Evolutionary conservation across 1,140 invertebrate genomes (phyloP), one percentile per base, ranked within the genome.

Genomic region (Cardiocondyla obscurior): DNA sequence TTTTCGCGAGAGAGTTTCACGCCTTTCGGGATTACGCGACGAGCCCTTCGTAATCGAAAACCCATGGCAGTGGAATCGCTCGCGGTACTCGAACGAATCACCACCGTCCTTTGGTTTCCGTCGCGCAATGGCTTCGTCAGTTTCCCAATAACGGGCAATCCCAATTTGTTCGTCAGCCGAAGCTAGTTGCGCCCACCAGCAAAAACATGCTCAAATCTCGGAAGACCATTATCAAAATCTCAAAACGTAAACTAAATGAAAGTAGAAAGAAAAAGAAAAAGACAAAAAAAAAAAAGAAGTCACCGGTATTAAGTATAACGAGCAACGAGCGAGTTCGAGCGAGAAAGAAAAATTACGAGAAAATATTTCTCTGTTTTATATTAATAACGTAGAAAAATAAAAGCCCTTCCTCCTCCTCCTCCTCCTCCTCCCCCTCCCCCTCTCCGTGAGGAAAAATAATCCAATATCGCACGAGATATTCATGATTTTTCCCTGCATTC

Each of bases 11-110:
- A 39, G 74, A 81, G 82, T 82, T 73, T 72, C 77, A 62, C 79
- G 83, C 67, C 67, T 84, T 84, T 69, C 79, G 49, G 44, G 83
- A 82, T 82, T 82, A 73, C 77, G 49, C 22, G 82, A 44, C 77
- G 67, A 72, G 44, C 53, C 57, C 36, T 58, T 81, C 25, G 58
- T 81, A 84, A 84, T 84, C 83, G 77, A 70, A 84, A 84, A 73
- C 46, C 67, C 44, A 73, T 84, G 79, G 55, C 55, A 55, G 22
- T 22, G 55, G 25, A 82, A 82, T 76, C 46, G 69, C 57, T 19
- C n/a, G 65, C 67, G 62, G 62, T 16, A 58, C 39, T 67, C 77
- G 19, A 44, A 81, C 77, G 67, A 81, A 60, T 81, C 46, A 58
- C 39, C 14, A 46, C n/a, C 60, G 19, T 69, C 42, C 46, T 60